Conservation (phyloP, 1,140 invertebrate species). For the Zaprionus tsacasi region DNA sequence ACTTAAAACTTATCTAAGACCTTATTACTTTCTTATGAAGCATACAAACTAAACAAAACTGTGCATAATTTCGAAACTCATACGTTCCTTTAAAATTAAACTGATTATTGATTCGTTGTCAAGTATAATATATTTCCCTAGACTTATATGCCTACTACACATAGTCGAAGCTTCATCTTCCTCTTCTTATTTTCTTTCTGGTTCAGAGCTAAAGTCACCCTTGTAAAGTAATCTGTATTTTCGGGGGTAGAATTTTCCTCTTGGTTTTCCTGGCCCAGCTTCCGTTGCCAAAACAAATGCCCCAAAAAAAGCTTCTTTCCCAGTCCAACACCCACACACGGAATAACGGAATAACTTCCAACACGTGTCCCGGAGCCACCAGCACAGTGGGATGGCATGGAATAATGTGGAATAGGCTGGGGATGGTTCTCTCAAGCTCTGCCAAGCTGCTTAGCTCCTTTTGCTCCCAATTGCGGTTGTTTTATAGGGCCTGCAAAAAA, state of each 20-base stretch:
- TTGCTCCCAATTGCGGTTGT: slow-evolving; percentile 39
- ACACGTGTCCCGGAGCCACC: slow-evolving; percentile 48
- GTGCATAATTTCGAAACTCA: slow-evolving; percentile 19
- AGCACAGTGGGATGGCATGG: slow-evolving; percentile 59
- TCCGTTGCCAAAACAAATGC: slow-evolving; percentile 56
- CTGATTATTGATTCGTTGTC: slow-evolving; percentile 79
- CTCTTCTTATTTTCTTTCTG: slow-evolving; percentile 32
- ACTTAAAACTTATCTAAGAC: too few species aligned
- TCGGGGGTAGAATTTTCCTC: slow-evolving; percentile 23
- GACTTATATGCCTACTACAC: slow-evolving; percentile 36
- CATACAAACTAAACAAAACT: slow-evolving; percentile 17
- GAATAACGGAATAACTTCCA: slow-evolving; percentile 46
- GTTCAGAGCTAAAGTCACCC: slow-evolving; percentile 45
- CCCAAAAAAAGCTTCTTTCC: slow-evolving; percentile 39
- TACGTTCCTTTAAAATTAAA: slow-evolving; percentile 60
- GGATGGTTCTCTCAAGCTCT: slow-evolving; percentile 4
- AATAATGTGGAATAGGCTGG: slow-evolving; percentile 47
- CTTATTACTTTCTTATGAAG: too few species aligned
- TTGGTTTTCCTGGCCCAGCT: slow-evolving; percentile 28
- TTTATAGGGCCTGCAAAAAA: slow-evolving; percentile 10
- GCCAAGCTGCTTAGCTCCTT: slow-evolving; percentile 14
- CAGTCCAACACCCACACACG: slow-evolving; percentile 4
- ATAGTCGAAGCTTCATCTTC: neutral
- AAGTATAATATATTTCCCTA: slow-evolving; percentile 59
- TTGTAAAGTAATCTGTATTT: slow-evolving; percentile 15